phyloP scores from a whole-genome alignment of 2,113 vertebrate species.

The Columbina picui region DNA sequence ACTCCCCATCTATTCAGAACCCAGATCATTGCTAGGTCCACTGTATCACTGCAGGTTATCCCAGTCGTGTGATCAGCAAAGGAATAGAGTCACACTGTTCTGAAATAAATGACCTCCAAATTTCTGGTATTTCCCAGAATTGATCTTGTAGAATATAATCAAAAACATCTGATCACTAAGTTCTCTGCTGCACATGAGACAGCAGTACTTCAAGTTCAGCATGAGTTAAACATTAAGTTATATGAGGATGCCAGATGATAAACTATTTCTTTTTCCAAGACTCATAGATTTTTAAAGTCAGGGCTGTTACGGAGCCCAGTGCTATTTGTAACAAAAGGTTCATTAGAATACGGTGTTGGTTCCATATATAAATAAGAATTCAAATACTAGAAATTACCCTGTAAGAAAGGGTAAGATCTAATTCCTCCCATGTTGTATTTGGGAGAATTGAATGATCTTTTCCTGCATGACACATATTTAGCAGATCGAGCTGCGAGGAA shows the following conservation, averaged over 20 bases:
- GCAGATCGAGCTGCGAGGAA: neutral
- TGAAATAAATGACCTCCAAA: neutral
- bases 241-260: neutral
- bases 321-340: neutral
- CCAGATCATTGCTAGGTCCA: neutral
- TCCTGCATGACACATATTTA: neutral
- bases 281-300: neutral
- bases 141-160: neutral
- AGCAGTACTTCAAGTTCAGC: neutral
- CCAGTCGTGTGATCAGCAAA: neutral
- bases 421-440: neutral
- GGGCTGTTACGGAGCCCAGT: neutral
- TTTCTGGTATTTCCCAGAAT: neutral
- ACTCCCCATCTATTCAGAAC: neutral
- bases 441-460: neutral
- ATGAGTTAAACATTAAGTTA: neutral
- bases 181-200: neutral
- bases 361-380: neutral
- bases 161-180: neutral
- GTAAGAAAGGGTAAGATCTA: neutral
- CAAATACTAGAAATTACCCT: neutral
- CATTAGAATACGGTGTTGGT: accelerated
- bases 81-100: neutral
- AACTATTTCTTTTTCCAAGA: neutral
- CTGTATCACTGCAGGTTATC: neutral